Evolutionary conservation across 2,797 vertebrate genomes (phyloP).

Genomic region (Malacoraja senta): DNA sequence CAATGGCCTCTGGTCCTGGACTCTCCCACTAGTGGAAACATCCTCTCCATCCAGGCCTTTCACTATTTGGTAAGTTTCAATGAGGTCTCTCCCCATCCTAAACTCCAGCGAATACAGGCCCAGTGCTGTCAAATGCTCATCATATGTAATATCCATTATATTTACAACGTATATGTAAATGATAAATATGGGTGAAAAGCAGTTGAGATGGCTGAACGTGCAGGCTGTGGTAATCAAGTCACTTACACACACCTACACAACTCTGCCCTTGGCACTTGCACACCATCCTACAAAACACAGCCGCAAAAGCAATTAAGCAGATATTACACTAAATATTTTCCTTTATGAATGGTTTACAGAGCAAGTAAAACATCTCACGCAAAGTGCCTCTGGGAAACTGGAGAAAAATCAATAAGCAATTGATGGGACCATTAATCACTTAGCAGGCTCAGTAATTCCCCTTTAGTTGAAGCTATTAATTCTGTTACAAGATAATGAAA

Average conservation of each 20-base stretch:
- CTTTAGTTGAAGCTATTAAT: slow-evolving; percentile 25
- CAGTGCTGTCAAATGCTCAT: too few relatives aligned
- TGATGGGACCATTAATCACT: slow-evolving; percentile 3
- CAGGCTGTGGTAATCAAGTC: not conserved
- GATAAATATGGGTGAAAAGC: not conserved
- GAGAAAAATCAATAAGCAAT: slow-evolving; percentile 27
- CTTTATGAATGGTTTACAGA: slow-evolving; percentile 1
- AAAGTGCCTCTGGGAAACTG: slow-evolving; percentile 26
- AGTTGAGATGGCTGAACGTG: not conserved
- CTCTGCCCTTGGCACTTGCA: not conserved
- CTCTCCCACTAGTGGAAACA: too few relatives aligned
- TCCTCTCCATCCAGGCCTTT: too few relatives aligned
- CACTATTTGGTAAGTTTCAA: too few relatives aligned
- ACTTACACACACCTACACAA: not conserved
- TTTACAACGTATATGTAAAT: not conserved
- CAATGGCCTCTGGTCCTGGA: too few relatives aligned
- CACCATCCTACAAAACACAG: too few relatives aligned
- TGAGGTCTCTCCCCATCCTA: too few relatives aligned
- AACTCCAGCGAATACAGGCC: too few relatives aligned
- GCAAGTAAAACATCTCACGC: not conserved
- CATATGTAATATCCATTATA: too few relatives aligned
- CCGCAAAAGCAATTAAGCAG: not conserved
- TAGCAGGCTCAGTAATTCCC: slow-evolving; percentile 1
- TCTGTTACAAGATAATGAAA: not conserved
- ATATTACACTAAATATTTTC: not conserved